Evolutionary conservation across 2,888 invertebrate genomes (phyloP), one percentile per base, ranked within the genome.

Genomic region (Agrochola lychnidis): DNA sequence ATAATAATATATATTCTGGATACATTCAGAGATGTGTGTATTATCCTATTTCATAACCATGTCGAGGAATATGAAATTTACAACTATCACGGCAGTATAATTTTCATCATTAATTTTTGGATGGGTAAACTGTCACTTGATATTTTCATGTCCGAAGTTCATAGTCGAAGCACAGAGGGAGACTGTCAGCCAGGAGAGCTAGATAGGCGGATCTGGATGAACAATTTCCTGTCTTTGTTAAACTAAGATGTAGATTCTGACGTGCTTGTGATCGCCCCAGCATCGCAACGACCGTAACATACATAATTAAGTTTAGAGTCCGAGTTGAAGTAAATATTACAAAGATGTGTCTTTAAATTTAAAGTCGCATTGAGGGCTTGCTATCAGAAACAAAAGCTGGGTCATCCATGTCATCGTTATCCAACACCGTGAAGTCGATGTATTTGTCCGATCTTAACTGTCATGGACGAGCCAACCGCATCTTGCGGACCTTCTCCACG

Each of bases 401-500:
- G 73, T 62, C 53, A 45, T 76, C 73, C 78, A 87, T 87, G 59
- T 92, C 82, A 22, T 89, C 89, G 70, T 85, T 78, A 75, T 94
- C 93, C 74, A 94, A 87, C 75, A 94, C 92, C 83, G 93, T 82
- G 79, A 88, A 94, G 71, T 94, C 93, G 82, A 92, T 88, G 85
- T 83, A 83, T 70, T 93, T 93, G 62, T 91, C 89, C 10, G 94
- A 94, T 56, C 93, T 92, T 90, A 94, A 90, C 76, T 85, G 94
- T 95, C 94, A 95, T 88, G 94, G 94, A 25, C 94, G 91, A 61
- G 89, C 86, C 7, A 92, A 70, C 19, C 91, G 90, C 82, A 92
- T 88, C 59, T 92, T 90, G 70, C 92, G 91, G 0, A 93, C 92
- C 0, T 90, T 89, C 73, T 94, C 94, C 0, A 93, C 92, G 82